Base-by-base conservation (phyloP, 2,113 vertebrate species). In the Hiodon tergisus region DNA sequence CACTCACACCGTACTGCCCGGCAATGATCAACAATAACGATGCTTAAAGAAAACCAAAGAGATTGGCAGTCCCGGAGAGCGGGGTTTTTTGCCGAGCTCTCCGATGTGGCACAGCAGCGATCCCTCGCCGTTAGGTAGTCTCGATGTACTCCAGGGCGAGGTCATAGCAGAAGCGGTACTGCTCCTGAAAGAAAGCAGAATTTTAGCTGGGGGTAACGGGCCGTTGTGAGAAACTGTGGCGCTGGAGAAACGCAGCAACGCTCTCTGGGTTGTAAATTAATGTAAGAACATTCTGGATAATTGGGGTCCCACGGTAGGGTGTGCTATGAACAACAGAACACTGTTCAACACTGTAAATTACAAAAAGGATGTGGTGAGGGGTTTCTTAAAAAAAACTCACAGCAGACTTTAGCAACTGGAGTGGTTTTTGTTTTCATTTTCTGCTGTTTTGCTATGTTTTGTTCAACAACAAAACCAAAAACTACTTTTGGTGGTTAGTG, bases 81-180 rank as follows among this genome's bases (percentile, higher is more conserved):
- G 63, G 46, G 63, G 46, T 46, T 47, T 31, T 31, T 52, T 65
- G 67, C 66, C 50, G 1, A 55, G 31, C n/a, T 54, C 67, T 31
- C 68, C 61, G 53, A 62, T 59, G 46, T 67, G 58, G 68, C 9
- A 3, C 60, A 62, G 61, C 47, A 67, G 67, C 70, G 65, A 14
- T 54, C 71, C 79, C 69, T 71, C 77, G 77, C 0, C 82, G 86
- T 90, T 98, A 98, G 2, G 96, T 96, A 0, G 95, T 94, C 79
- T 99, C 97, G 75, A 98, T 92, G 85, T 96, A 99, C 84, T 99
- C 97, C 91, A 98, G 83, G 0, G 95, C 92, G 63, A 98, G 92
- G 52, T 99, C 97, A 0, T 99, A 99, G 87, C 96, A 97, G 91
- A 99, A 99, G n/a, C 97, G 94, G 81, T 99, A 99, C 80, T 99